These are phyloP conservation scores for Rhodophaea formosa DNA, from an alignment of 2,888 invertebrate species.

Conservation along the genomic window DNA sequence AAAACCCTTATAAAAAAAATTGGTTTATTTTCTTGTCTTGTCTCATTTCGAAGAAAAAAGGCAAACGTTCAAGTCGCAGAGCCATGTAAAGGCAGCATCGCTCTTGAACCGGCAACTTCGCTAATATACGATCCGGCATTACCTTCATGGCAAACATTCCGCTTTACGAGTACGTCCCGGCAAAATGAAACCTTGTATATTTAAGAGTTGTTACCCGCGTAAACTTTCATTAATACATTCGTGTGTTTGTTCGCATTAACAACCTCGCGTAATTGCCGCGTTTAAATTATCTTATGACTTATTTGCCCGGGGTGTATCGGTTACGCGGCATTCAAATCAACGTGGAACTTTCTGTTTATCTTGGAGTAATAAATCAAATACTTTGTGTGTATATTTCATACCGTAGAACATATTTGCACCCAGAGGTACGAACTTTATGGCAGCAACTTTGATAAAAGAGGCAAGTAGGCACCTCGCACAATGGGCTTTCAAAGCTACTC, in stretches of 20 bases:
- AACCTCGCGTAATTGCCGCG: slow-evolving; percentile 34
- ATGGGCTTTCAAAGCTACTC: slow-evolving; percentile 35
- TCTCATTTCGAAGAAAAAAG: too few species aligned
- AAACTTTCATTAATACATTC: slow-evolving; percentile 43
- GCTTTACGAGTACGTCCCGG: slow-evolving; percentile 38
- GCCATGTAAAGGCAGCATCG: slow-evolving; percentile 6
- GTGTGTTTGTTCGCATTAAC: slow-evolving; percentile 46
- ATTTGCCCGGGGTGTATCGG: slow-evolving; percentile 35
- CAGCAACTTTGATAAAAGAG: slow-evolving; percentile 21
- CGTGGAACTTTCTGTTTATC: slow-evolving; percentile 1
- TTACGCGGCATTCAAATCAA: background rate
- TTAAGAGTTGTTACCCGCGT: slow-evolving; percentile 46
- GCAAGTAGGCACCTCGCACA: slow-evolving; percentile 22
- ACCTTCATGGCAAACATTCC: slow-evolving; percentile 49
- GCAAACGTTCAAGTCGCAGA: background rate
- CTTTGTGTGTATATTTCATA: slow-evolving; percentile 10
- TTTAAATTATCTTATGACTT: slow-evolving; percentile 39
- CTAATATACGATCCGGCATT: slow-evolving; percentile 53
- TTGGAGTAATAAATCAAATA: slow-evolving; percentile 11
- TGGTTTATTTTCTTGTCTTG: too few species aligned
- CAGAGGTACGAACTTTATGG: background rate
- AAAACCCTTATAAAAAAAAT: too few species aligned
- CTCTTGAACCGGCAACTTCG: slow-evolving; percentile 40
- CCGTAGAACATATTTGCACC: background rate
- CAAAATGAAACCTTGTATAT: slow-evolving; percentile 38